Evolutionary conservation across 1,140 invertebrate species (phyloP).

Genomic region (Phenacoccus solenopsis): DNA sequence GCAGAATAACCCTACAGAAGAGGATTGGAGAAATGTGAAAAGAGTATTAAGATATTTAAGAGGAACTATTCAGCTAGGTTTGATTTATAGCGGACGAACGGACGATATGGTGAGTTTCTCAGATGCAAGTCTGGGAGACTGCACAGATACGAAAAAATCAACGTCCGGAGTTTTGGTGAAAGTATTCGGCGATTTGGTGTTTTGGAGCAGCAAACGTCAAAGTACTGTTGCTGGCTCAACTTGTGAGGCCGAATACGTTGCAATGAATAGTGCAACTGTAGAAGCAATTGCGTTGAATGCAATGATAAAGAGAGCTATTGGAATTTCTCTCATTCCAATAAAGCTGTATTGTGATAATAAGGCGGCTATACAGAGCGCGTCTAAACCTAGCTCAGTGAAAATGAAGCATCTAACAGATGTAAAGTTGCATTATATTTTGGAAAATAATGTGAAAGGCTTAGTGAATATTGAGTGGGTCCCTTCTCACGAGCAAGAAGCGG

Average conservation of each 20-base stretch:
- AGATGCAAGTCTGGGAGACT: constrained; percentile 31
- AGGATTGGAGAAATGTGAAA: constrained; percentile 27
- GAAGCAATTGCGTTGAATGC: constrained; percentile 21
- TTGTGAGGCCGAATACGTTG: constrained; percentile 29
- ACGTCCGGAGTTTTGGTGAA: constrained; percentile 32
- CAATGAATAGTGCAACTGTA: constrained; percentile 26
- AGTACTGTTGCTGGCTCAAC: constrained; percentile 33
- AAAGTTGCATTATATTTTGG: not conserved
- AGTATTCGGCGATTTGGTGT: constrained; percentile 33
- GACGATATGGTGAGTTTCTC: constrained; percentile 19
- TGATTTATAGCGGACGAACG: constrained; percentile 19
- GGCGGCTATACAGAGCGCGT: constrained; percentile 27
- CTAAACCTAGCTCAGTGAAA: constrained; percentile 23
- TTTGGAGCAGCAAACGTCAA: constrained; percentile 40
- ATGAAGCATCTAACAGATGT: constrained; percentile 13
- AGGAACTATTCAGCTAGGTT: constrained; percentile 23
- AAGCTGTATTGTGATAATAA: constrained; percentile 28
- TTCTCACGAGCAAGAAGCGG: not conserved
- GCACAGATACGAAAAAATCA: constrained; percentile 29
- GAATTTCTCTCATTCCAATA: not conserved
- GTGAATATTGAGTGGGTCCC: not conserved
- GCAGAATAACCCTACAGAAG: constrained; percentile 24
- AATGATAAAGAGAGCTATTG: constrained; percentile 19
- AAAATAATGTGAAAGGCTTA: not conserved
- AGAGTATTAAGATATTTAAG: constrained; percentile 28